Evolutionary conservation across 1,140 invertebrate genomes (phyloP), one percentile per base, ranked within the genome.

Genomic region (Potamilus streckersoni): DNA sequence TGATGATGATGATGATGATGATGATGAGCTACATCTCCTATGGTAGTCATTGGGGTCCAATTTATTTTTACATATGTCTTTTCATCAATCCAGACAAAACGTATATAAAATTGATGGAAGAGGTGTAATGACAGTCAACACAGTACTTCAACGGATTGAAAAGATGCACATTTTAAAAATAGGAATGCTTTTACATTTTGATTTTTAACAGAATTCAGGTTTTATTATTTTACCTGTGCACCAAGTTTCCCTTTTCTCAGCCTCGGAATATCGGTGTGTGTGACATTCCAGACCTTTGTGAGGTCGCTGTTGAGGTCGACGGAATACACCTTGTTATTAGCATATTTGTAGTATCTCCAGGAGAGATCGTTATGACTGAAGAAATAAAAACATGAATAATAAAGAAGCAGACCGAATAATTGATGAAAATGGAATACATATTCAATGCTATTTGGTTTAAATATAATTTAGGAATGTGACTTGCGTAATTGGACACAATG

Each of bases 181-280:
- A 4, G 27, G 27, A 31, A 31, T 31, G 27, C 27, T 19, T 15
- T 62, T 62, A n/a, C 60, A 62, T 4, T 11, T 8, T 19, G 8
- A n/a, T 19, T n/a, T 19, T 23, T 62, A 3, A 62, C 13, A 62
- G 60, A 62, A 5, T 11, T 62, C 23, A 62, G 23, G 6, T 62
- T 23, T 62, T 13, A 19, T 62, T 62, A 4, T 62, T 62, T 8
- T 83, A 97, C 95, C 93, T 96, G 93, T 14, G 94, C 95, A 64
- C 95, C 95, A 67, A 97, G 92, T 82, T 93, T 92, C 63, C 96
- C 96, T 81, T 94, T 91, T 79, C 93, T 92, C 73, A 97, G 91
- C 85, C 96, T 92, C 69, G 95, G 94, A 81, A 98, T 94, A 89
- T 97, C 96, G 0, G 96, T 97, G 84, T 97, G 96, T 93, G 93